phyloP scores from a whole-genome alignment of 1,140 invertebrate species.

The Sipha flava region DNA sequence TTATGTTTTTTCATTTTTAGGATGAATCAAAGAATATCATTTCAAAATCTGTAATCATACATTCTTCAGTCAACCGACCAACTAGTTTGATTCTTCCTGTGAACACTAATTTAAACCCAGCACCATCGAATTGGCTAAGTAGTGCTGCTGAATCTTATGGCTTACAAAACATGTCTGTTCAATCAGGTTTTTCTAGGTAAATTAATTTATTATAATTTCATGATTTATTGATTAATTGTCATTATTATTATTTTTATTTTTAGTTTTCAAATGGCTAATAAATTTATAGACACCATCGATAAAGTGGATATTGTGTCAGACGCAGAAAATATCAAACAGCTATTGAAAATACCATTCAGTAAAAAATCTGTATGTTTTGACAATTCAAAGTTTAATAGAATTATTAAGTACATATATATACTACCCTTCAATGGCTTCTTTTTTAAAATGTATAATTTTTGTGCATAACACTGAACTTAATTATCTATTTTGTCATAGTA shows the following conservation, averaged over 20 bases:
- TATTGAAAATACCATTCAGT: slow-evolving; percentile 81
- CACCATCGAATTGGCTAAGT: slow-evolving; percentile 80
- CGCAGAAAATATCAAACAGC: slow-evolving; percentile 85
- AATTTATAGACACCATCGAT: slow-evolving; percentile 80
- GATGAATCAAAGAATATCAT: no score
- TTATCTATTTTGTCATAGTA: neutral
- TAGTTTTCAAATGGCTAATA: slow-evolving; percentile 81
- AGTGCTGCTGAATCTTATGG: slow-evolving; percentile 69
- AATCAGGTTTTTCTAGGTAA: slow-evolving; percentile 62
- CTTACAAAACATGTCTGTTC: slow-evolving; percentile 60
- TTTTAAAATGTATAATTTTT: no score
- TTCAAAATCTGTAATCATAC: slow-evolving; percentile 75
- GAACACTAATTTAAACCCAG: slow-evolving; percentile 75
- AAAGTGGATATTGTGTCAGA: slow-evolving; percentile 88
- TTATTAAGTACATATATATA: neutral
- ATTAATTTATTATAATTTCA: neutral
- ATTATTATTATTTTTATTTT: neutral
- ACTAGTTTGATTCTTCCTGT: slow-evolving; percentile 66
- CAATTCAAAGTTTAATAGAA: neutral
- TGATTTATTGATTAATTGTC: no score
- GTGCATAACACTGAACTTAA: no score
- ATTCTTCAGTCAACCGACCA: slow-evolving; percentile 64
- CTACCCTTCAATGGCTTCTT: no score
- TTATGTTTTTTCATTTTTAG: no score
- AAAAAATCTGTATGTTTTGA: slow-evolving; percentile 51